phyloP scores from a whole-genome alignment of 2,113 vertebrate species.

The Cnemophilus loriae region DNA sequence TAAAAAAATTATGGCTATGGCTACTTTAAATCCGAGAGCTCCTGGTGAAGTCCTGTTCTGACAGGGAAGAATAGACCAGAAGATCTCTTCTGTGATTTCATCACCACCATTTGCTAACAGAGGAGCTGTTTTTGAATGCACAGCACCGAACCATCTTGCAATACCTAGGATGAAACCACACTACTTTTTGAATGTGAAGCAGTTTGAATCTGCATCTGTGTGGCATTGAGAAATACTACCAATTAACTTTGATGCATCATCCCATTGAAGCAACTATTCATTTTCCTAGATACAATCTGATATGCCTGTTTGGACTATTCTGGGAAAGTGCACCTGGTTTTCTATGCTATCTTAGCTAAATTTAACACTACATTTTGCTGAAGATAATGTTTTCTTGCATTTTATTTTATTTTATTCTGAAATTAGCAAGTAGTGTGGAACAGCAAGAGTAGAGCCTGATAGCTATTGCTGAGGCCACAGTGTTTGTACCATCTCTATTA shows the following conservation, averaged over 20 bases:
- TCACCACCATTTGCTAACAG: fast-evolving
- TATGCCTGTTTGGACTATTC: background rate
- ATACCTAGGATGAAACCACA: background rate
- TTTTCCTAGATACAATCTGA: background rate
- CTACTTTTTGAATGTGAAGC: background rate
- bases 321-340: background rate
- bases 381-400: background rate
- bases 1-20: background rate
- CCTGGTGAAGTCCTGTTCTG: background rate
- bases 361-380: background rate
- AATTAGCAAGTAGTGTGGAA: background rate
- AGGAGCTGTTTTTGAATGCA: background rate
- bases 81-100: background rate
- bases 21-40: background rate
- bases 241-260: background rate
- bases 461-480: background rate
- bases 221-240: background rate
- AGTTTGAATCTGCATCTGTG: background rate
- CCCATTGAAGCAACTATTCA: background rate
- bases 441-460: background rate
- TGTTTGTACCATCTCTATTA: background rate
- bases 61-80: background rate
- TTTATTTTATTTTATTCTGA: background rate
- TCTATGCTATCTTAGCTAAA: background rate
- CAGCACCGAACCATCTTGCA: background rate